phyloP scores from a whole-genome alignment of 1,140 invertebrate genomes.

The Grapholita molesta region DNA sequence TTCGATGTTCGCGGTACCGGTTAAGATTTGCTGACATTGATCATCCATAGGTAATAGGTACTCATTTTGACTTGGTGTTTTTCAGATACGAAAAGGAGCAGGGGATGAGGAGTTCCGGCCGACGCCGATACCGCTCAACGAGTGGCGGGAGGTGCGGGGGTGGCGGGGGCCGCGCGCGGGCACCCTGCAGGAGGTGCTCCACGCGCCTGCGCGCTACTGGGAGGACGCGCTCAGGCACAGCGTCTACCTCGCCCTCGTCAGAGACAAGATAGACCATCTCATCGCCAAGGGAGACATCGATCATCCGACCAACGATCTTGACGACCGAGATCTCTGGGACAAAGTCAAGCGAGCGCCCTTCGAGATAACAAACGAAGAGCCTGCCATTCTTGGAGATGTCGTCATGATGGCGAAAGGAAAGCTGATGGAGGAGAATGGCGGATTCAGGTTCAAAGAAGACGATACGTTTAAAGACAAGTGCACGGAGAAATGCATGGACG shows the following conservation, averaged over 20 bases:
- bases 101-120: slow-evolving; percentile 59
- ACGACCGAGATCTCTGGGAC: slow-evolving; percentile 74
- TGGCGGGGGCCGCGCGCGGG: background rate
- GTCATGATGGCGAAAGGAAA: slow-evolving; percentile 80
- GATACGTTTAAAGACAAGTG: slow-evolving; percentile 72
- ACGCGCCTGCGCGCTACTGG: slow-evolving; percentile 73
- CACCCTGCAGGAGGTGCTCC: slow-evolving; percentile 65
- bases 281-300: slow-evolving; percentile 54
- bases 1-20: too few species aligned
- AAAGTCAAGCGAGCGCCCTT: slow-evolving; percentile 78
- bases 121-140: slow-evolving; percentile 62
- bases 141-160: slow-evolving; percentile 57
- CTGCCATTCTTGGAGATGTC: slow-evolving; percentile 79
- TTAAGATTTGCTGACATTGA: too few species aligned
- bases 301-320: slow-evolving; percentile 50
- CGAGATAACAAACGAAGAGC: slow-evolving; percentile 63
- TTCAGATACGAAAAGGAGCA: slow-evolving; percentile 51
- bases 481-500: slow-evolving; percentile 53
- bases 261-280: slow-evolving; percentile 73
- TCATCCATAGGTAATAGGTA: too few species aligned
- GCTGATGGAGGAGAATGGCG: slow-evolving; percentile 71
- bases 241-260: slow-evolving; percentile 78
- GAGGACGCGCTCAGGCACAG: slow-evolving; percentile 79
- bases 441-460: slow-evolving; percentile 79
- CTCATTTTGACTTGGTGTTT: slow-evolving; percentile 23